Base-by-base conservation (phyloP, 2,888 invertebrate genomes). In the Sturmia bella region DNA sequence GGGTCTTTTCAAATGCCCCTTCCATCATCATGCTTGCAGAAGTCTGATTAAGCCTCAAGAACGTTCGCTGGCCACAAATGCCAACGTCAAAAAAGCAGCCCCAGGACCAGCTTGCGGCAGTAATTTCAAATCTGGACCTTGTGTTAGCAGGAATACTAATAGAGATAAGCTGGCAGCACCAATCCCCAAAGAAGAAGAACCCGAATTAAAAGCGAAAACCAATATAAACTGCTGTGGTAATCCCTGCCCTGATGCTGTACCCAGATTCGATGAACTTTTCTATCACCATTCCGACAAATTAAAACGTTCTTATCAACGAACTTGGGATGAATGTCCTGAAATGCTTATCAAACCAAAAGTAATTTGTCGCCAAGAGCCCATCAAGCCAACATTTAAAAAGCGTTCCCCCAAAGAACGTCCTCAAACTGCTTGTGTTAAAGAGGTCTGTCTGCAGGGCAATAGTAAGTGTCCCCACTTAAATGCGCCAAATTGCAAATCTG, bases 311-410 rank as follows among this genome's bases (percentile, higher is more conserved):
- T 90, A 89, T 70, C 87, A 87, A 83, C 90, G 88, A 57, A 90
- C 90, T 1, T 90, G 90, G 90, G 85, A 87, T 3, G 85, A 87
- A 21, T 90, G 90, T 43, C 89, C 90, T 0, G 85, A 87, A 0
- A 52, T 78, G 17, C 6, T 77, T 15, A 84, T 86, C 0, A 87
- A 85, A 17, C 84, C 85, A 24, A 85, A 85, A 24, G 86, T 87
- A 17, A 72, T 87, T 2, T 90, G 90, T 64, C 85, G 85, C 27
- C 83, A 76, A 12, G 80, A 83, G 0, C 76, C 82, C 0, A 24
- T 84, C 0, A 70, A 77, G 5, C 86, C 87, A 0, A 86, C 86
- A 1, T 6, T 77, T 1, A 83, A 45, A 32, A 76, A 69, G 27
- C 79, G 76, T 19, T 4, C 45, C 0, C 68, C 12, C 7, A 61